Conservation (phyloP, 2,797 vertebrate genomes). For the Emys orbicularis region DNA sequence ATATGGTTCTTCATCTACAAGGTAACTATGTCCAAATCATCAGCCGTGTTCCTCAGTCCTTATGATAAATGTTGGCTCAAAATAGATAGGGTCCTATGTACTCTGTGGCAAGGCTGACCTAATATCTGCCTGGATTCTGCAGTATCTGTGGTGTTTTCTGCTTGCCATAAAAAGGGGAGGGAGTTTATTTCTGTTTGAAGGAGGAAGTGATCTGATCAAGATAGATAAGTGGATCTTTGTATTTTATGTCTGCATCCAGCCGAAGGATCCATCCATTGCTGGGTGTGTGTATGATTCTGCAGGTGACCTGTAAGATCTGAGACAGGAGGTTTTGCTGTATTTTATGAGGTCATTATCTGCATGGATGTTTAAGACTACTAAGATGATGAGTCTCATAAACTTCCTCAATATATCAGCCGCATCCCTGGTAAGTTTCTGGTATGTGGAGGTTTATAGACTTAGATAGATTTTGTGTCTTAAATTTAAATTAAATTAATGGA, state of each 20-base stretch:
- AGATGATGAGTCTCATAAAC: neutral
- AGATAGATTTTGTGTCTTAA: neutral
- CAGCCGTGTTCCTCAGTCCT: neutral
- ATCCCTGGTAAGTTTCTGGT: slow-evolving; percentile 28
- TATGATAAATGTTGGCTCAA: neutral
- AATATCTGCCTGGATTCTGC: neutral
- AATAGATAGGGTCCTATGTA: neutral
- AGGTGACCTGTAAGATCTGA: slow-evolving; percentile 33
- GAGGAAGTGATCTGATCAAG: neutral
- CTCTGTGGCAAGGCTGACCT: neutral
- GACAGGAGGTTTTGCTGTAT: slow-evolving; percentile 30
- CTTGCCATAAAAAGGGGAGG: neutral
- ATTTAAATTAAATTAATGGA: too few species aligned
- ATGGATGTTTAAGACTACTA: neutral
- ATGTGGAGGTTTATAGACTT: slow-evolving; percentile 23
- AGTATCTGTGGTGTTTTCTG: neutral
- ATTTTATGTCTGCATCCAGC: neutral
- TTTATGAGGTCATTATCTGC: neutral
- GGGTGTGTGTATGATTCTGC: neutral
- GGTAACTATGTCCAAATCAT: neutral
- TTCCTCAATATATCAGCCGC: neutral
- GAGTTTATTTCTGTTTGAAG: neutral
- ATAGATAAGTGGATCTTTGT: neutral
- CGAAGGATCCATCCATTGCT: neutral
- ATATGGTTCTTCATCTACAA: neutral